These are phyloP conservation scores for Tringa solitaria DNA, from an alignment of 2,113 vertebrate species.

Conservation along the genomic window DNA sequence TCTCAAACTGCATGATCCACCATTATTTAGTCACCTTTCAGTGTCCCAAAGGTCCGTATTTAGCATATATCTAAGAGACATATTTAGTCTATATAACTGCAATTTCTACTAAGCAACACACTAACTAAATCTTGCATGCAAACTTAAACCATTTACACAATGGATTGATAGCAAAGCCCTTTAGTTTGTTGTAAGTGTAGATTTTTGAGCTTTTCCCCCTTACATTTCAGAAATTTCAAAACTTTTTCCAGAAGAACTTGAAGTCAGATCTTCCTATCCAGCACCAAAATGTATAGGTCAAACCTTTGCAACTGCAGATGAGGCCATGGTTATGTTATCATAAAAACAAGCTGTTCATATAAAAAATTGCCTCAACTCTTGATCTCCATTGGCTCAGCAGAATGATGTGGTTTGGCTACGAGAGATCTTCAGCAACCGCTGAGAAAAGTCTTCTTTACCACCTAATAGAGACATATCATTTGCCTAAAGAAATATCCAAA, in stretches of 20 bases:
- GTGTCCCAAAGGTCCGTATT: not conserved
- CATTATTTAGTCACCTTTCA: not conserved
- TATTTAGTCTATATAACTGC: not conserved
- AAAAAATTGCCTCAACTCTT: not conserved
- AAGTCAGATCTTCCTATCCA: not conserved
- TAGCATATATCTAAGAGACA: not conserved
- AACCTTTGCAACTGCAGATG: not conserved
- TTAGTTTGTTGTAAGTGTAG: not conserved
- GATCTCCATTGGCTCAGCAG: accelerated
- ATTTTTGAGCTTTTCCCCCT: not conserved
- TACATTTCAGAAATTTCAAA: not conserved
- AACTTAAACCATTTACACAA: not conserved
- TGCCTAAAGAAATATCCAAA: not conserved
- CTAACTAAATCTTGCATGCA: not conserved
- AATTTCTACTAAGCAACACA: not conserved
- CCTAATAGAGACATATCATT: not conserved
- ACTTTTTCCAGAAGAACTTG: not conserved
- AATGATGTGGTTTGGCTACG: not conserved
- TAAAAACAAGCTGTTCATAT: not conserved
- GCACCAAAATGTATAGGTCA: not conserved
- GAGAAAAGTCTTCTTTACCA: not conserved
- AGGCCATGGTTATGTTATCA: not conserved
- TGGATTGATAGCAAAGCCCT: not conserved
- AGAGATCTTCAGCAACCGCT: not conserved
- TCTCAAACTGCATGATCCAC: not conserved